Evolutionary conservation across 2,888 invertebrate genomes (phyloP), one percentile per base, ranked within the genome.

Genomic region (Pterobdella sp.): DNA sequence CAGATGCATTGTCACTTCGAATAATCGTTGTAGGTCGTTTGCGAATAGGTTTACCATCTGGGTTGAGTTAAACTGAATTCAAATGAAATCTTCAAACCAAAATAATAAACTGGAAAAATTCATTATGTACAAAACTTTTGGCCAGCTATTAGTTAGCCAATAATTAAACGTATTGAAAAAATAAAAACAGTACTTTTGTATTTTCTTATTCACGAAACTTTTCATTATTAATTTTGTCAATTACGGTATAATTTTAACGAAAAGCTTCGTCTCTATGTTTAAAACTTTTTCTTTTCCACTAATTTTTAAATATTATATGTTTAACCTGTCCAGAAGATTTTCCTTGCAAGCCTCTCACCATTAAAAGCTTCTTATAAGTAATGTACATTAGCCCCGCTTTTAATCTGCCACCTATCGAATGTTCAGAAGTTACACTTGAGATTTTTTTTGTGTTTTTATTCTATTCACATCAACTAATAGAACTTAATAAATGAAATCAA

Each of bases 1-100:
- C 3, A 56, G 26, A 34, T 72, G 3, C n/a, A 85, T 85, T 68
- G 87, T 81, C 70, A 86, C 84, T 74, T 87, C 87, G 78, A 85
- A 87, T 60, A 88, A 81, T 63, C 87, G 83, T 78, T 86, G 85
- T 52, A 86, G 85, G 77, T 88, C 88, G 77, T 86, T 86, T 52
- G 86, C 85, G 78, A 88, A 86, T 74, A 88, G 81, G 79, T 87
- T 87, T 69, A 87, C 84, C 35, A 88, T 77, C 88, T 88, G 79
- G 68, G 84, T 29, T n/a, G 42, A n/a, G 29, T 32, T 3, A 32
- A 35, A n/a, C n/a, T n/a, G n/a, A n/a, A n/a, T n/a, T n/a, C n/a
- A n/a, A n/a, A n/a, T n/a, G n/a, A n/a, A n/a, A n/a, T n/a, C n/a
- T n/a, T n/a, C n/a, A n/a, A n/a, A n/a, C n/a, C n/a, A n/a, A n/a